phyloP scores from a whole-genome alignment of 2,797 vertebrate genomes.

The Onychomys torridus region DNA sequence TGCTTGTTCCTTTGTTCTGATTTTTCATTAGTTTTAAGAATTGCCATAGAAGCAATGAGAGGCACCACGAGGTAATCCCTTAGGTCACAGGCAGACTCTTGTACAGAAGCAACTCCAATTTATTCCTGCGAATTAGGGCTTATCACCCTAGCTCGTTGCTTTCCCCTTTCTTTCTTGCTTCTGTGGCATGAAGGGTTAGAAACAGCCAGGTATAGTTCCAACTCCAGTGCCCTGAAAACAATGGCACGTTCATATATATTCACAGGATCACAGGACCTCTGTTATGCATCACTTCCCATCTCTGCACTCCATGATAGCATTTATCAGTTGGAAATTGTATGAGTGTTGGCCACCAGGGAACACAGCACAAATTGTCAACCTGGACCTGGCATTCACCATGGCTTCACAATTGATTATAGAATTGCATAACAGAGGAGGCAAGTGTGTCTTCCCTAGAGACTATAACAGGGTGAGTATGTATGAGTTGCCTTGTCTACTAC shows the following conservation, averaged over 20 bases:
- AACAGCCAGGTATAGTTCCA: not conserved
- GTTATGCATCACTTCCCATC: not conserved
- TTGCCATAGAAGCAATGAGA: not conserved
- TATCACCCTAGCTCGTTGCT: no score
- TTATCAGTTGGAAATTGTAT: not conserved
- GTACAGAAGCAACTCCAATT: not conserved
- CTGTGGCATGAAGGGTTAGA: not conserved
- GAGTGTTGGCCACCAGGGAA: not conserved
- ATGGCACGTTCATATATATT: accelerated
- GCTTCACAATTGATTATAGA: not conserved
- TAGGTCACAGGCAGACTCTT: not conserved
- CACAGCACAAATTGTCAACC: not conserved
- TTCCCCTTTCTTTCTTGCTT: not conserved
- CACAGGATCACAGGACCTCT: not conserved
- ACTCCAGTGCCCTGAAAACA: not conserved
- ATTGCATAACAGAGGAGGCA: not conserved
- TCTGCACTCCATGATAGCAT: not conserved
- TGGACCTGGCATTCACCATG: not conserved
- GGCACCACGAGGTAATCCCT: not conserved
- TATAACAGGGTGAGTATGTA: no score
- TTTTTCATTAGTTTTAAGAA: not conserved
- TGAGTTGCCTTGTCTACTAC: not conserved
- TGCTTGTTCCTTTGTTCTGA: not conserved
- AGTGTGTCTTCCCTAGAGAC: not conserved
- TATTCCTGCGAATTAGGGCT: not conserved